These are phyloP conservation scores for Merodon equestris DNA, from an alignment of 2,888 invertebrate genomes.

Conservation along the genomic window DNA sequence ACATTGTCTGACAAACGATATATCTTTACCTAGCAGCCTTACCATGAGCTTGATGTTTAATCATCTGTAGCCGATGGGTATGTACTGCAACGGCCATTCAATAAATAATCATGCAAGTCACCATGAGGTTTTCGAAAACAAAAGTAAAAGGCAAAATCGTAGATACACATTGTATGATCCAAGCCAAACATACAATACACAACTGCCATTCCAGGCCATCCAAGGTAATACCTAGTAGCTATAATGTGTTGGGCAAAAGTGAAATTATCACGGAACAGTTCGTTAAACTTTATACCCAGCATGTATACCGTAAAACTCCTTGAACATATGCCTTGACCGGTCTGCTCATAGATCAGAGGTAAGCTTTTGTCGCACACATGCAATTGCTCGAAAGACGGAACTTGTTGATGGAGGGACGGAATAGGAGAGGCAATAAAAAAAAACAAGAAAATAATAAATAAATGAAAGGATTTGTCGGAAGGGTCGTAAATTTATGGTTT, in stretches of 20 bases:
- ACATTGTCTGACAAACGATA: no score
- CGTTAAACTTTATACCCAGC: constrained; percentile 48
- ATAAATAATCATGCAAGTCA: constrained; percentile 55
- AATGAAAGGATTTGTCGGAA: constrained; percentile 63
- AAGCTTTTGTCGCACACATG: constrained; percentile 68
- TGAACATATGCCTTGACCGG: constrained; percentile 49
- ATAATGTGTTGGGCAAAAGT: constrained; percentile 33
- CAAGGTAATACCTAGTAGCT: not conserved
- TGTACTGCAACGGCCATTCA: constrained; percentile 52
- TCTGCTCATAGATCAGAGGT: constrained; percentile 63
- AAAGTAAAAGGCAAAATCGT: constrained; percentile 33
- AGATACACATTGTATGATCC: constrained; percentile 14
- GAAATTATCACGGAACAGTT: constrained; percentile 56
- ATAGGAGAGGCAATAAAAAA: constrained; percentile 19
- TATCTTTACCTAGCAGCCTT: no score
- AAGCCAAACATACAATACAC: constrained; percentile 11
- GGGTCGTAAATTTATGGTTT: constrained; percentile 65
- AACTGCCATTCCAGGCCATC: not conserved
- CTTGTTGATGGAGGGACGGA: no score
- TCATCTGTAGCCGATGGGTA: no score
- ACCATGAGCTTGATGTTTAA: constrained; percentile 29
- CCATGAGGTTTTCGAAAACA: constrained; percentile 39
- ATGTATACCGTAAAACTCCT: constrained; percentile 14
- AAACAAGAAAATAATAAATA: constrained; percentile 28
- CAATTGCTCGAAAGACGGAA: constrained; percentile 27